phyloP scores from a whole-genome alignment of 2,113 vertebrate genomes.

The Xyrauchen texanus region DNA sequence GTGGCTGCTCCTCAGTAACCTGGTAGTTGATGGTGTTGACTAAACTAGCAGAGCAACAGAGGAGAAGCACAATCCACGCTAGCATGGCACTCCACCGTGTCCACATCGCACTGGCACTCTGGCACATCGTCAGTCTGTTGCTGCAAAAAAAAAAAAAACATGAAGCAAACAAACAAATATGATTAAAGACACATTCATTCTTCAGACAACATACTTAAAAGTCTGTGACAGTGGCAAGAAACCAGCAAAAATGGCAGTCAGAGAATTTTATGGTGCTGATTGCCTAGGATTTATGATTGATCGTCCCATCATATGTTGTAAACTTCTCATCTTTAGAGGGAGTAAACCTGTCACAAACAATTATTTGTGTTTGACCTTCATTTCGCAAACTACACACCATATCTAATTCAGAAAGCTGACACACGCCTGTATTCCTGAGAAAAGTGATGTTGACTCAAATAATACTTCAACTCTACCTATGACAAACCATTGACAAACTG shows the following conservation, averaged over 20 bases:
- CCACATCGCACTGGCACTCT: conserved; percentile 61
- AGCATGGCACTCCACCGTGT: conserved; percentile 40
- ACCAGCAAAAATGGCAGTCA: conserved; percentile 37
- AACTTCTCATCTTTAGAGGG: conserved; percentile 7
- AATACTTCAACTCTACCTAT: no score
- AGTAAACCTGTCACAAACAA: conserved; percentile 27
- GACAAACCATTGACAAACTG: no score
- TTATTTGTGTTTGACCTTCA: conserved; percentile 46
- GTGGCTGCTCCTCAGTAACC: conserved; percentile 89
- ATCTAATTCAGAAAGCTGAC: conserved; percentile 28
- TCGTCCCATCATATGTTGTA: conserved; percentile 22
- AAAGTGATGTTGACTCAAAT: no score
- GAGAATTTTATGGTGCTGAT: conserved; percentile 11
- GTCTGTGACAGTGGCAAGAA: conserved; percentile 16
- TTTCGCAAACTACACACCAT: conserved; percentile 26
- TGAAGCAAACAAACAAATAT: conserved; percentile 36
- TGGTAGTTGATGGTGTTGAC: conserved; percentile 78
- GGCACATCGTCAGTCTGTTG: conserved; percentile 50
- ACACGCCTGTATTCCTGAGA: not conserved
- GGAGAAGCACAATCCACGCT: conserved; percentile 53
- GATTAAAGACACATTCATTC: conserved; percentile 19
- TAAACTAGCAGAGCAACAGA: conserved; percentile 48
- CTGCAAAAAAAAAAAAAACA: conserved; percentile 38
- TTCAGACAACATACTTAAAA: not conserved
- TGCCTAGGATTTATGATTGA: conserved; percentile 51